Conservation (phyloP, 2,113 vertebrate genomes). For the Gadus chalcogrammus region DNA sequence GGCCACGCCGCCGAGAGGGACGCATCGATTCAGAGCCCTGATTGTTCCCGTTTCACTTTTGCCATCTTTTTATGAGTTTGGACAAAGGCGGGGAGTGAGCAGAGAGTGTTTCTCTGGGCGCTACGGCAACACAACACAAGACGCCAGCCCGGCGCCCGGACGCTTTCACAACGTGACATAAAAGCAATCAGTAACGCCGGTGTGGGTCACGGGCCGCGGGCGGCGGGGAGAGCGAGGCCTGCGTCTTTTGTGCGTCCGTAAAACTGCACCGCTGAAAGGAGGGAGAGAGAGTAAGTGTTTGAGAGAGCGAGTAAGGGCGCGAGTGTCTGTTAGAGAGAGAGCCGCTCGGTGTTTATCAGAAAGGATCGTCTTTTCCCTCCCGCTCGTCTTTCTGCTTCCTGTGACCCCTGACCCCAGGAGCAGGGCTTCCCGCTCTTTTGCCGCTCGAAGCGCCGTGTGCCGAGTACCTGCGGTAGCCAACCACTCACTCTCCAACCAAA, state of each 20-base stretch:
- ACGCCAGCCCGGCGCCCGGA: not conserved
- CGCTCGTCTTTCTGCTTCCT: no score
- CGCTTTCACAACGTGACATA: not conserved
- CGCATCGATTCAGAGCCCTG: slow-evolving; percentile 75
- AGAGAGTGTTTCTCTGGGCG: not conserved
- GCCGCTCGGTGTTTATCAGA: no score
- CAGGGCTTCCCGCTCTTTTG: no score
- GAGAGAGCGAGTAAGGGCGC: no score
- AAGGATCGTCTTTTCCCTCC: no score
- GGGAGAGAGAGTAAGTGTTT: no score
- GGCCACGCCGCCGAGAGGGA: slow-evolving; percentile 32
- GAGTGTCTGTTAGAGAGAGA: not conserved
- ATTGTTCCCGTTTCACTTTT: slow-evolving; percentile 82
- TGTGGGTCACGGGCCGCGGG: not conserved
- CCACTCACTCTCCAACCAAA: no score
- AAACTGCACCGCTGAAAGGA: no score
- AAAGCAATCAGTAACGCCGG: not conserved
- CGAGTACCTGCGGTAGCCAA: no score
- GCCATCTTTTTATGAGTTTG: slow-evolving; percentile 65
- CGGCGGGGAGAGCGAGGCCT: not conserved
- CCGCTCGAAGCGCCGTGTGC: no score
- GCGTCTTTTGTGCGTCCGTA: no score
- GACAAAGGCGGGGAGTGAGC: slow-evolving; percentile 57
- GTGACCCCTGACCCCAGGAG: no score
- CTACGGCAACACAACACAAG: not conserved